These are phyloP conservation scores for Clavelina lepadiformis DNA, from an alignment of 23 tunicate species.

Conservation along the genomic window DNA sequence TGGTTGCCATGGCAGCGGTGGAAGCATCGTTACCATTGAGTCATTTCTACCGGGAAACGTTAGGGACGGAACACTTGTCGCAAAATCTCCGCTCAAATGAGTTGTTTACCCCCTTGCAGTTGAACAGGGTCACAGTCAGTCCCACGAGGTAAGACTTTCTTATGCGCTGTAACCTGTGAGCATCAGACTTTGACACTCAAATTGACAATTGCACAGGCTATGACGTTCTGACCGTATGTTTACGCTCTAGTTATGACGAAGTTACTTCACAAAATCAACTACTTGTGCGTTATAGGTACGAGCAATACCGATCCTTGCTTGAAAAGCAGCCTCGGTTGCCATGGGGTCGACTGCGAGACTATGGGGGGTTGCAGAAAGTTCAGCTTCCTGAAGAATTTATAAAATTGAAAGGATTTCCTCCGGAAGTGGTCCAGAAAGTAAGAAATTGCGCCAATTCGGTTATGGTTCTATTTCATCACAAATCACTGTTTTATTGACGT, in stretches of 20 bases:
- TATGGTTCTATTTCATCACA: no score
- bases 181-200: neutral
- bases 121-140: slow-evolving; percentile 64
- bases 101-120: slow-evolving; percentile 70
- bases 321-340: slow-evolving; percentile 68
- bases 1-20: slow-evolving; percentile 57
- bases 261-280: neutral
- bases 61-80: slow-evolving; percentile 60
- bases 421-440: slow-evolving; percentile 89
- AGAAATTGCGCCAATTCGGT: neutral
- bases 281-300: slow-evolving; percentile 25
- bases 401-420: slow-evolving; percentile 64
- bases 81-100: slow-evolving; percentile 81
- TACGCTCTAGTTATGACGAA: neutral
- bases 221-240: neutral
- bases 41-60: slow-evolving; percentile 65
- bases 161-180: neutral
- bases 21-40: slow-evolving; percentile 71
- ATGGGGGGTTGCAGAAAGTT: slow-evolving; percentile 81
- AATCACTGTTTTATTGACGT: neutral
- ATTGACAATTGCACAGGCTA: no score
- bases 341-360: slow-evolving; percentile 83
- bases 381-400: slow-evolving; percentile 75
- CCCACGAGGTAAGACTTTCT: slow-evolving; percentile 50
- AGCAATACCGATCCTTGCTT: slow-evolving; percentile 40